A percentile compares a stretch with the other conserved stretches of the same genome.
Conservation (phyloP, 2,113 vertebrate species). For the Cyanistes caeruleus region DNA sequence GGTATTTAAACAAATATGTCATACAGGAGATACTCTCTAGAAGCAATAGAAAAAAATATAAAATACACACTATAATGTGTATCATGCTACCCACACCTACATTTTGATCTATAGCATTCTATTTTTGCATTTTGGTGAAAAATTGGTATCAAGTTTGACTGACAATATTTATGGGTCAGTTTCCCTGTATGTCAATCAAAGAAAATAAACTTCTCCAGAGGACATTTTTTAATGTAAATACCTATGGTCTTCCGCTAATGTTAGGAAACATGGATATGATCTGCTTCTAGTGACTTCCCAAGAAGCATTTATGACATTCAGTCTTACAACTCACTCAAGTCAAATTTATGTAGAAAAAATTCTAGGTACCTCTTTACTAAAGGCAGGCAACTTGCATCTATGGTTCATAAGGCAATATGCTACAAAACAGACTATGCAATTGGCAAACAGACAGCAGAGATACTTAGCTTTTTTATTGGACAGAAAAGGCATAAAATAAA, state of each 20-base stretch:
- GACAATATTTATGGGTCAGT: not conserved
- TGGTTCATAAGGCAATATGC: not conserved
- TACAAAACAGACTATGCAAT: not conserved
- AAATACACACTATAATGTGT: fast-evolving
- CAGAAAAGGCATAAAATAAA: not conserved
- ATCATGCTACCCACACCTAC: not conserved
- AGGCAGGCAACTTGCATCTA: not conserved
- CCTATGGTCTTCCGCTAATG: not conserved
- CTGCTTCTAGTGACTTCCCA: not conserved
- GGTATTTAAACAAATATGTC: not conserved
- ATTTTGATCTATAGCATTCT: not conserved
- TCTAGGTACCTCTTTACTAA: not conserved
- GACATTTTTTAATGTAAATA: not conserved
- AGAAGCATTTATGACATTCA: not conserved
- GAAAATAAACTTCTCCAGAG: not conserved
- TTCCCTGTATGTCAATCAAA: not conserved
- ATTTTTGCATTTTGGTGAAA: not conserved
- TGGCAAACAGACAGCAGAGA: not conserved
- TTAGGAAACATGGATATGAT: not conserved
- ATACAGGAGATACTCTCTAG: not conserved
- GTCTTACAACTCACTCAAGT: not conserved
- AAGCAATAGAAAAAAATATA: not conserved
- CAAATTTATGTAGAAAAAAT: not conserved
- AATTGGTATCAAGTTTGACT: not conserved
- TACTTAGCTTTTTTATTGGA: not conserved